These are phyloP conservation scores for Argynnis bischoffii DNA, from an alignment of 2,888 invertebrate species.

Conservation along the genomic window DNA sequence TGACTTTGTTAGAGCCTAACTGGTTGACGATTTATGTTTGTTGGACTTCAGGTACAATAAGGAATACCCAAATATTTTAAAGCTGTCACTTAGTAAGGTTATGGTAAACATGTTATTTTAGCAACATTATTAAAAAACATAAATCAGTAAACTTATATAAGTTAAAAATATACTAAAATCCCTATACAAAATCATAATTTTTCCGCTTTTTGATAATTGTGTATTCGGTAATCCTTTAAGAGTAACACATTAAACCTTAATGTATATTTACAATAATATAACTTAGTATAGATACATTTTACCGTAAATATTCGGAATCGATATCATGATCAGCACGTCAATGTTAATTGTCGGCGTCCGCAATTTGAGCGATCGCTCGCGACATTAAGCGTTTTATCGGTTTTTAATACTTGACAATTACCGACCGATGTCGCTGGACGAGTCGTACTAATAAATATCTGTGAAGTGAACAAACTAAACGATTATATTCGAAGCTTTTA, in stretches of 20 bases:
- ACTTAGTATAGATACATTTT: constrained; percentile 21
- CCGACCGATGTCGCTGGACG: constrained; percentile 46
- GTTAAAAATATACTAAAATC: too few species aligned
- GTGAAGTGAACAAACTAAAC: constrained; percentile 25
- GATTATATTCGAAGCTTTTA: constrained; percentile 29
- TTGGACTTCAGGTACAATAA: constrained; percentile 64
- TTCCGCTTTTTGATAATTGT: not conserved
- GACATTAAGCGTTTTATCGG: constrained; percentile 62
- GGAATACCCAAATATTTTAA: constrained; percentile 72
- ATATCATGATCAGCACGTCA: constrained; percentile 42
- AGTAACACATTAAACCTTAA: constrained; percentile 3
- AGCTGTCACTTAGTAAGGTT: constrained; percentile 52
- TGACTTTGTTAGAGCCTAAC: constrained; percentile 78
- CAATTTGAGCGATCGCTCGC: constrained; percentile 57
- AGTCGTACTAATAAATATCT: constrained; percentile 35
- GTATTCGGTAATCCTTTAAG: not conserved
- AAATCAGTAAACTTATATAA: too few species aligned
- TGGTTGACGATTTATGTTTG: constrained; percentile 73
- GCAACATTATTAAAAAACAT: constrained; percentile 16
- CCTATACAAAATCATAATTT: not conserved
- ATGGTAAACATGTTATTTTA: constrained; percentile 45
- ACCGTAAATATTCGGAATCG: constrained; percentile 23
- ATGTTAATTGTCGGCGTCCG: constrained; percentile 55
- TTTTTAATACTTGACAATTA: constrained; percentile 63
- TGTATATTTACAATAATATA: not conserved